Evolutionary conservation across 2,888 invertebrate species (phyloP), one percentile per base, ranked within the genome.

Genomic region (Hyposoter didymator): DNA sequence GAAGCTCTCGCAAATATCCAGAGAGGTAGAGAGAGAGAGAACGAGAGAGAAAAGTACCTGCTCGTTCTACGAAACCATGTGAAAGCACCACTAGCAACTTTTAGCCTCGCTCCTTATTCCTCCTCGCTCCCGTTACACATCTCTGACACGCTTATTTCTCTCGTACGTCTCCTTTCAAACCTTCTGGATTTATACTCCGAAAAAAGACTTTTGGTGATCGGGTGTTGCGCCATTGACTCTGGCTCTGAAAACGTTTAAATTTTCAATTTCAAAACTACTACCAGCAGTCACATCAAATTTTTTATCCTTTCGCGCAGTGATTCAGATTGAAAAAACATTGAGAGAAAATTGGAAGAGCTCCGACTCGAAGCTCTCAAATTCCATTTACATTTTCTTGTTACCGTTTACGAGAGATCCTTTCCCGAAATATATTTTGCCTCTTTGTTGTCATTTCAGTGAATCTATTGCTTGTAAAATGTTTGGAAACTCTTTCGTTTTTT

Each of bases 181-280:
- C 84, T 85, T 80, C 86, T 35, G 87, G 86, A 73, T 89, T 89
- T 84, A 91, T 89, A 78, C 88, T 88, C 76, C 91, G 92, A 86
- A 89, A 89, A 84, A 90, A 91, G 76, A 88, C 88, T 88, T 90
- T 91, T 55, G 91, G 91, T 79, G 90, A 90, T 88, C 89, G 89
- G 80, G 90, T 90, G 83, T 88, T 90, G 82, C 90, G 89, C 92
- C 91, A 90, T 81, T 90, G 89, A 47, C 89, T 88, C 85, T 92
- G 90, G 59, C 89, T 88, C 92, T 92, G 90, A 88, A 90, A 90
- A 85, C 67, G 76, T 80, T 82, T 78, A 73, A 80, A 85, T 83
- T 85, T 85, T 79, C 78, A 85, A 76, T 85, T 76, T 67, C 19
- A 35, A 49, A 14, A 66, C 67, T 74, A 75, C 49, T 55, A 22